Conservation (phyloP, 2,113 vertebrate species). For the Amblyopsis rosae region DNA sequence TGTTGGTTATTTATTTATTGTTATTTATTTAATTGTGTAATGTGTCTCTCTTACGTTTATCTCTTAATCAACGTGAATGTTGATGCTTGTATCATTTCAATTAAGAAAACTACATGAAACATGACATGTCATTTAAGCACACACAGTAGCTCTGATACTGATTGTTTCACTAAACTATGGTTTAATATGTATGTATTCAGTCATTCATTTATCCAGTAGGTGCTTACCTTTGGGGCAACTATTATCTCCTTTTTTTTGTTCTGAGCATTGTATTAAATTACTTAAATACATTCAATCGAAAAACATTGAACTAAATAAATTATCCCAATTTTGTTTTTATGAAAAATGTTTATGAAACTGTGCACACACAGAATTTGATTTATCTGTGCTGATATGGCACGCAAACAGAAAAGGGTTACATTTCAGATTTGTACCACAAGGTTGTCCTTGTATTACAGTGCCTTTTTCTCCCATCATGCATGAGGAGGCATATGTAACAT, state of each 20-base stretch:
- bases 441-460: conserved; percentile 42
- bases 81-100: conserved; percentile 48
- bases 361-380: conserved; percentile 36
- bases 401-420: conserved; percentile 30
- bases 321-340: no score
- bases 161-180: conserved; percentile 37
- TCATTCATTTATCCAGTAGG: conserved; percentile 62
- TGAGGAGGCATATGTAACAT: conserved; percentile 54
- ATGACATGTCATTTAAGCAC: conserved; percentile 16
- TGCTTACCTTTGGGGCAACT: conserved; percentile 66
- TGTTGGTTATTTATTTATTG: conserved; percentile 80
- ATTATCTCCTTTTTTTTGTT: neutral
- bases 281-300: neutral
- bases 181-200: conserved; percentile 29
- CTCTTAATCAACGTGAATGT: conserved; percentile 66
- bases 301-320: neutral
- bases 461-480: conserved; percentile 42
- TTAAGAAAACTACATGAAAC: conserved; percentile 17
- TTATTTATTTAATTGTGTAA: conserved; percentile 72
- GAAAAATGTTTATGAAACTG: neutral
- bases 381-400: conserved; percentile 27
- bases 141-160: conserved; percentile 51
- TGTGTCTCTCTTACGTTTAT: conserved; percentile 52
- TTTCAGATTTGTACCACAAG: conserved; percentile 37
- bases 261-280: neutral